phyloP scores from a whole-genome alignment of 1,140 invertebrate species.

The Glossosoma conforme region DNA sequence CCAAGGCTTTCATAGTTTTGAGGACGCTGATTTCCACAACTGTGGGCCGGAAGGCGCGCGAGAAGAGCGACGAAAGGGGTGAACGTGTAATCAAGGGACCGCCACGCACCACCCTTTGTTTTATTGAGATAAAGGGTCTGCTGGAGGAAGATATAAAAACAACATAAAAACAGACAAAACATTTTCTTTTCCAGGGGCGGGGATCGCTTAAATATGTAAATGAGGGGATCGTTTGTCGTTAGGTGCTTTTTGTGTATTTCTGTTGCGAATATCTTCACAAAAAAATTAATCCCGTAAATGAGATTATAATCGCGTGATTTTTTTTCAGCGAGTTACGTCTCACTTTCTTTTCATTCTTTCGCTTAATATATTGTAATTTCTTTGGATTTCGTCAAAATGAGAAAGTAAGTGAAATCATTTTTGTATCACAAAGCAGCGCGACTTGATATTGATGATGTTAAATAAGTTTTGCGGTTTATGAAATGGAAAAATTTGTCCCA shows the following conservation, averaged over 20 bases:
- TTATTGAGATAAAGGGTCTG: constrained; percentile 20
- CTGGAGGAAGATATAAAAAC: constrained; percentile 21
- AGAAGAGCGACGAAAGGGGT: constrained; percentile 2
- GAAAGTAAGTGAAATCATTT: no score
- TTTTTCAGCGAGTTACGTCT: no score
- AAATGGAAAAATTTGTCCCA: no score
- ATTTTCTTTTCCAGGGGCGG: background rate
- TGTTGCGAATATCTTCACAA: background rate
- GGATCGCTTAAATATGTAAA: constrained; percentile 16
- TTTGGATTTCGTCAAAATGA: no score
- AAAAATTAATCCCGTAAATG: constrained; percentile 10
- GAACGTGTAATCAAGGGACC: constrained; percentile 17
- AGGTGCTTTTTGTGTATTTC: constrained; percentile 8
- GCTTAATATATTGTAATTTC: no score
- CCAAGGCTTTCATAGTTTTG: no score
- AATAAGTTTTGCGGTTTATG: no score
- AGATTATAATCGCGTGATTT: constrained; percentile 12
- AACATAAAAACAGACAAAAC: constrained; percentile 22
- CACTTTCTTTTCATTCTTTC: no score
- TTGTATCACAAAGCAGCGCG: no score
- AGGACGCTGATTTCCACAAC: no score
- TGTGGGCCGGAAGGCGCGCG: background rate
- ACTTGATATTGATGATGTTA: no score
- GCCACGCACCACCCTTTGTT: constrained; percentile 11
- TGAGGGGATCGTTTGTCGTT: constrained; percentile 5